Evolutionary conservation across 1,140 invertebrate genomes (phyloP).

Genomic region (Sycobia sp.): DNA sequence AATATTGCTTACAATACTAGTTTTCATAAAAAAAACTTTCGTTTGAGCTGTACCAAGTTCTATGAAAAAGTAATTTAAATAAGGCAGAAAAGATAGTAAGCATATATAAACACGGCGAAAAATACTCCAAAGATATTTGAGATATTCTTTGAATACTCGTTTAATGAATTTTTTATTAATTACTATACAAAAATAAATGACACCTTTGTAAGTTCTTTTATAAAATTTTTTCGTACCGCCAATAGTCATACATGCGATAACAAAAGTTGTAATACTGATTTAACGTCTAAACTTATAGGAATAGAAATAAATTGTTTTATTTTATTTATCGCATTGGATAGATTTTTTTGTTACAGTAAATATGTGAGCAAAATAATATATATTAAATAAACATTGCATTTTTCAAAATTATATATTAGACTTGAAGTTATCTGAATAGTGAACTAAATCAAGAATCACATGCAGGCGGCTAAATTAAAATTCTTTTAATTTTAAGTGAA

Average conservation of each 20-base stretch:
- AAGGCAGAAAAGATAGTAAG: not conserved
- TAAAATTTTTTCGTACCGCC: not conserved
- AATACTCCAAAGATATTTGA: slow-evolving; percentile 27
- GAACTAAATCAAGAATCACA: not conserved
- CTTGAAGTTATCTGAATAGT: slow-evolving; percentile 9
- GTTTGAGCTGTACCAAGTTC: slow-evolving; percentile 27
- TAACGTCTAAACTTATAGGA: slow-evolving; percentile 3
- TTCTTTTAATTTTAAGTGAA: no score
- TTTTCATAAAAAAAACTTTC: slow-evolving; percentile 16
- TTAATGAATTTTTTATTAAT: slow-evolving; percentile 14
- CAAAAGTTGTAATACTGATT: slow-evolving; percentile 7
- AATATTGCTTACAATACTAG: slow-evolving; percentile 27
- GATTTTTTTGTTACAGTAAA: slow-evolving; percentile 5
- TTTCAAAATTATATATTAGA: not conserved
- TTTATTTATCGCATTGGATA: not conserved
- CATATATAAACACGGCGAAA: not conserved
- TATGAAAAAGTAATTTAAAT: slow-evolving; percentile 20
- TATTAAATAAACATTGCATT: not conserved
- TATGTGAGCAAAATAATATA: not conserved
- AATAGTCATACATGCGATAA: not conserved
- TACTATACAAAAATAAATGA: not conserved
- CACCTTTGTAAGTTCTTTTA: slow-evolving; percentile 11
- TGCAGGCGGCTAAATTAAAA: no score
- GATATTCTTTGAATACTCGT: slow-evolving; percentile 20
- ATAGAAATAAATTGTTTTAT: slow-evolving; percentile 6